These are phyloP conservation scores for Raja brachyura DNA, from an alignment of 2,113 vertebrate genomes.

Conservation along the genomic window DNA sequence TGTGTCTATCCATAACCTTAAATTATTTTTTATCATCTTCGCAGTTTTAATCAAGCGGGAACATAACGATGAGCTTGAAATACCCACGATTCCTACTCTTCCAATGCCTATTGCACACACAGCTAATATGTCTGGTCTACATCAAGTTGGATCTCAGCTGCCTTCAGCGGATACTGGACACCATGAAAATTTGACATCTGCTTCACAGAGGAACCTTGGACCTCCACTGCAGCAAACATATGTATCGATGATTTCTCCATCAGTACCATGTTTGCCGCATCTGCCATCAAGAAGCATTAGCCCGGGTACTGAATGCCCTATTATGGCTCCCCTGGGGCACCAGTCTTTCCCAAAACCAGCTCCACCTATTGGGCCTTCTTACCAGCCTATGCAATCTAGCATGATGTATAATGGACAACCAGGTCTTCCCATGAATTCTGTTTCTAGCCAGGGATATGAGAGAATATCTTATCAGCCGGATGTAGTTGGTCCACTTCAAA, in stretches of 20 bases:
- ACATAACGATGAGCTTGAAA: conserved; percentile 82
- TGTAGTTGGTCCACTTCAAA: conserved; percentile 61
- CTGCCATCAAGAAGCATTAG: conserved; percentile 74
- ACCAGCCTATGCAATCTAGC: conserved; percentile 76
- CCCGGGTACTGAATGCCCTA: conserved; percentile 74
- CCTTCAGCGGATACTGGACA: conserved; percentile 79
- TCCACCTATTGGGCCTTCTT: conserved; percentile 68
- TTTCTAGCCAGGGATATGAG: conserved; percentile 73
- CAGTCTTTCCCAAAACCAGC: conserved; percentile 72
- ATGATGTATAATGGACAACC: conserved; percentile 78
- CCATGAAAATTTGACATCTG: conserved; percentile 70
- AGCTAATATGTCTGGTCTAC: conserved; percentile 54
- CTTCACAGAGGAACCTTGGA: conserved; percentile 72
- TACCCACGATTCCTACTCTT: conserved; percentile 66
- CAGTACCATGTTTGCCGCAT: conserved; percentile 77
- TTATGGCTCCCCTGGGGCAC: conserved; percentile 61
- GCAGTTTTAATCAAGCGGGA: conserved; percentile 91
- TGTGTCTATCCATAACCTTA: neutral
- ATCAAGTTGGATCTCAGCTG: conserved; percentile 66
- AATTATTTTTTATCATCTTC: conserved; percentile 41
- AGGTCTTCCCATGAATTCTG: conserved; percentile 70
- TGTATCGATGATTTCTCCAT: conserved; percentile 68
- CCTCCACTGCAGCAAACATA: conserved; percentile 70
- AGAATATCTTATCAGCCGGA: conserved; percentile 77
- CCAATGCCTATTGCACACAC: conserved; percentile 65